Conservation (phyloP, 2,113 vertebrate genomes). For the Willisornis vidua region DNA sequence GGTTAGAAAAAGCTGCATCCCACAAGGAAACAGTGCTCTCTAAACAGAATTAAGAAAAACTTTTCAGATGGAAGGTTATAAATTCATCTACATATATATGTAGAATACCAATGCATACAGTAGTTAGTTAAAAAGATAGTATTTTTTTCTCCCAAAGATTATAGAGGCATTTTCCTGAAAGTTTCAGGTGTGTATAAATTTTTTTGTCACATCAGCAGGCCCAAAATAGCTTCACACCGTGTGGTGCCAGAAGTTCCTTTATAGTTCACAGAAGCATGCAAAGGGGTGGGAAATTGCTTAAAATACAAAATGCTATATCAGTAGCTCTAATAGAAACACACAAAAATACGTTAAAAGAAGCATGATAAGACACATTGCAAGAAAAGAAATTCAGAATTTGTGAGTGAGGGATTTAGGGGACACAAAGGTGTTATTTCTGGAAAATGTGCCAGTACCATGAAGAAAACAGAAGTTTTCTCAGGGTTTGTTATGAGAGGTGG, state of each 20-base stretch:
- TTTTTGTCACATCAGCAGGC: background rate
- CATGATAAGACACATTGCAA: background rate
- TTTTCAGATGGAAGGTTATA: background rate
- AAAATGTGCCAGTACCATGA: background rate
- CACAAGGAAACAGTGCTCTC: background rate
- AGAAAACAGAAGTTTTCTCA: background rate
- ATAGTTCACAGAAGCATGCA: background rate
- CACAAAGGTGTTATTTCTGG: background rate
- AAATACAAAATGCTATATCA: background rate
- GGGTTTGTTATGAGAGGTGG: background rate
- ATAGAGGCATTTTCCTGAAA: background rate
- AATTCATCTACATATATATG: background rate
- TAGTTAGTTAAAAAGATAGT: background rate
- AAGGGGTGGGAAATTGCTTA: background rate
- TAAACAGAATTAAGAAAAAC: background rate
- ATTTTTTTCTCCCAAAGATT: background rate
- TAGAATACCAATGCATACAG: background rate
- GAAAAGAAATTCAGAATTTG: background rate
- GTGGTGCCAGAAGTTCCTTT: background rate
- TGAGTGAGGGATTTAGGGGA: background rate
- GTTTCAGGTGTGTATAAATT: background rate
- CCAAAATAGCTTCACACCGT: background rate
- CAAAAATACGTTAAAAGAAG: background rate
- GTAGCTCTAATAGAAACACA: background rate
- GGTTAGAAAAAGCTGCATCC: background rate